Percentiles rank a stretch among this genome's conserved stretches.
Evolutionary conservation across 1,140 invertebrate species (phyloP).

Genomic region (Linepithema humile): DNA sequence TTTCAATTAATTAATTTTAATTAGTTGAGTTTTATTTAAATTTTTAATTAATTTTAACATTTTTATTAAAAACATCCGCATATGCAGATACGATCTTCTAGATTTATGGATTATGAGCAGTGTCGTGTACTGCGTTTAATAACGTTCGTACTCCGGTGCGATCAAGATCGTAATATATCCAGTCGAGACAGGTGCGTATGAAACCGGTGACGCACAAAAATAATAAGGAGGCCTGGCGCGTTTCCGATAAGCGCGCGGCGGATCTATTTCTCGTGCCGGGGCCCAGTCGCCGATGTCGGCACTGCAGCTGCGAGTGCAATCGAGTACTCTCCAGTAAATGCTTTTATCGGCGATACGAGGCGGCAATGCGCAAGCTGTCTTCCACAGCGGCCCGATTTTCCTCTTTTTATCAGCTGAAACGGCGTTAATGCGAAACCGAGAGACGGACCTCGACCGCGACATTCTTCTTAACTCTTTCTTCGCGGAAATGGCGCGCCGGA

Average conservation of each 20-base stretch:
- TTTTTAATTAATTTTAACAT: neutral
- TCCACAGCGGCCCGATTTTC: neutral
- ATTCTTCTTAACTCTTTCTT: slow-evolving; percentile 59
- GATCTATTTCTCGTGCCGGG: slow-evolving; percentile 7
- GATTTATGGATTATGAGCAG: neutral
- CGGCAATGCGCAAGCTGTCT: slow-evolving; percentile 18
- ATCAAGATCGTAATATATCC: slow-evolving; percentile 7
- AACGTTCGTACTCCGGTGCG: neutral
- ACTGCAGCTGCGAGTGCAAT: neutral
- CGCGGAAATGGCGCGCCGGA: slow-evolving; percentile 56
- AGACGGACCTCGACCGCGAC: slow-evolving; percentile 15
- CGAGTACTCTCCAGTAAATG: slow-evolving; percentile 52
- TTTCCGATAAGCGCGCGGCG: slow-evolving; percentile 27
- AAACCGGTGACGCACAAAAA: neutral
- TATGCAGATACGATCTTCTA: neutral
- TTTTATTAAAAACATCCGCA: neutral
- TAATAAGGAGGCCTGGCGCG: neutral
- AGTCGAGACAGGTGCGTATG: neutral
- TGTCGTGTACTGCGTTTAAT: neutral
- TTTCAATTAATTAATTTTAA: too few relatives aligned
- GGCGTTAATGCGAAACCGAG: slow-evolving; percentile 66
- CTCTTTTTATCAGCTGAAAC: slow-evolving; percentile 60
- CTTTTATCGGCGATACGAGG: slow-evolving; percentile 25
- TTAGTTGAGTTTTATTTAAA: too few relatives aligned
- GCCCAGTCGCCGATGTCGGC: neutral